Evolutionary conservation across 1,140 invertebrate species (phyloP), one percentile per base, ranked within the genome.

Genomic region (Philopotamus ludificatus): DNA sequence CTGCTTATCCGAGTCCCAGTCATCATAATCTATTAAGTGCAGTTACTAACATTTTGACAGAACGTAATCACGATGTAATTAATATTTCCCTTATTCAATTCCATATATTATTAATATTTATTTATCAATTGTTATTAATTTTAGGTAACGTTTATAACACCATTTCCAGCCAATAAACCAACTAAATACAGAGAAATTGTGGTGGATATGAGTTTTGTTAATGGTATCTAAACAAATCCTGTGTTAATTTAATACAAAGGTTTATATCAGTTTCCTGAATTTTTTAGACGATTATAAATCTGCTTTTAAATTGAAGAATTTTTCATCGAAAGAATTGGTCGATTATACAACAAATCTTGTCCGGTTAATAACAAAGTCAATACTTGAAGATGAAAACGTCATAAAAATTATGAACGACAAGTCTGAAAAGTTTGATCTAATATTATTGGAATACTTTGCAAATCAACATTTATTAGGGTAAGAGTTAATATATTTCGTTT

Each of bases 391-490:
- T 25, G 8, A 2, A 23, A 3, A 58, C 16, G 51, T 34, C 9
- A 7, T 7, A 34, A 54, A 54, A 20, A 10, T 57, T 4, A 12
- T 57, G 18, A 47, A 20, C 44, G 44, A 47, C 15, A 4, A 4
- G 7, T 15, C 44, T 4, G 44, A 47, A 47, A 47, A 47, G 18
- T 47, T 47, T 47, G 44, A 47, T 47, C 4, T 20, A 7, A 9
- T 15, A 4, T 9, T 47, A 15, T 47, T 47, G 44, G 44, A 47
- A 47, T 47, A 47, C 18, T 15, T 8, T 7, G 18, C 18, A 16
- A 47, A 47, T 16, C 10, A 47, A 47, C 8, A 47, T 47, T 47
- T 47, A 16, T 16, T 47, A 9, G 44, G 44, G 44, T 47, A 47
- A 47, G 18, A 9, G n/a, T n/a, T n/a, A n/a, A n/a, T n/a, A n/a